phyloP scores from a whole-genome alignment of 64 coral and sea anemone genomes.

The Hydrozoanthus tunicans region DNA sequence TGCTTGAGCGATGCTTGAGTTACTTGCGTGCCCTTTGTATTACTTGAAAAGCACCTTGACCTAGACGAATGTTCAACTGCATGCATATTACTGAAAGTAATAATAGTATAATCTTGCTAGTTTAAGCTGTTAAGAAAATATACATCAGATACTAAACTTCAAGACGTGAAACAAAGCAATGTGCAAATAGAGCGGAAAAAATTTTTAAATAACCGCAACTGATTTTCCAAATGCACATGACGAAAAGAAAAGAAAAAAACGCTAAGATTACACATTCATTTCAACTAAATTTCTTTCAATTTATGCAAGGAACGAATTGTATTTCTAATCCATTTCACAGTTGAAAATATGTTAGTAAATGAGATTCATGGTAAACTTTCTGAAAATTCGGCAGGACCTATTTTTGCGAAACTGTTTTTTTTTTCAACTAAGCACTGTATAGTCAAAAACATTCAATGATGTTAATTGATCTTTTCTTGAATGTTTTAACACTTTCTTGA shows the following conservation, averaged over 20 bases:
- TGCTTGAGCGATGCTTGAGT: too few relatives aligned
- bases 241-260: slow-evolving; percentile 4
- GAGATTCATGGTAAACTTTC: background rate
- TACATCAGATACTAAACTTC: background rate
- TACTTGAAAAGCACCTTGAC: too few relatives aligned
- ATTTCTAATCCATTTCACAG: background rate
- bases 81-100: too few relatives aligned
- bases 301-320: background rate
- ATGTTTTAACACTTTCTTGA: background rate
- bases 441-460: background rate
- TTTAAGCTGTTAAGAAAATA: background rate
- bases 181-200: background rate
- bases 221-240: background rate
- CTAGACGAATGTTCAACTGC: too few relatives aligned
- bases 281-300: background rate
- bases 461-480: background rate
- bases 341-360: background rate
- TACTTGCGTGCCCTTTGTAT: too few relatives aligned
- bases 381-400: background rate
- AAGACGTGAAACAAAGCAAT: background rate
- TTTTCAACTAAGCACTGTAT: background rate
- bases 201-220: background rate
- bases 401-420: background rate
- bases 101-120: background rate
- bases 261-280: background rate